Evolutionary conservation across 23 tunicate genomes (phyloP), one percentile per base, ranked within the genome.

Genomic region (Styela plicata): DNA sequence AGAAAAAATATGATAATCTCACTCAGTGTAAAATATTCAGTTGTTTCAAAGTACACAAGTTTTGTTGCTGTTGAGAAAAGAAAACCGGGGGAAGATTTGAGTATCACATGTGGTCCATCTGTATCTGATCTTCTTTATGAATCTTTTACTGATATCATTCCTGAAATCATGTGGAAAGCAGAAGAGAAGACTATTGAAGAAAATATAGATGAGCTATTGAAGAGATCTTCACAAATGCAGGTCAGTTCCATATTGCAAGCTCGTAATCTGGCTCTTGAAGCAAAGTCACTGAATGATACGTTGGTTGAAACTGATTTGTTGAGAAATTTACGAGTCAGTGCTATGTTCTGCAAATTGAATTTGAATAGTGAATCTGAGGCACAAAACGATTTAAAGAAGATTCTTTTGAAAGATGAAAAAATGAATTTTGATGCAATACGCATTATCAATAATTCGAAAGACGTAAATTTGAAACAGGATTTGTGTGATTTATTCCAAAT

Each of bases 41-140:
- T 90, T 68, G 88, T 90, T 66, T 85, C 89, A 25, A 83, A 74
- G 16, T 90, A 84, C 78, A 90, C 96, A 7, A 85, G 89, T 33
- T 90, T 90, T 76, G 85, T 90, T 0, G 96, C 96, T 21, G 80
- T 90, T 21, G 96, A 90, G 82, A 80, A 90, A 70, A 64, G 96
- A 36, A 73, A 85, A 69, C 44, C 76, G 63, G 89, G 75, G 17
- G 64, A 86, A 79, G 63, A 67, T 24, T 69, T 83, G 1, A 35
- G 27, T 13, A n/a, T 63, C 32, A 70, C 73, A 1, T 63, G 70
- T 18, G 85, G 86, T 18, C 90, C 90, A 18, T 32, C 80, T 30
- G 24, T 86, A 24, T 20, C 69, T n/a, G 85, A 86, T 22, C 36
- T 86, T 18, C 34, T 86, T 22, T 22, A 71, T 0, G 23, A 31